Evolutionary conservation across 2,888 invertebrate species (phyloP), one percentile per base, ranked within the genome.

Genomic region (Caradrina kadenii): DNA sequence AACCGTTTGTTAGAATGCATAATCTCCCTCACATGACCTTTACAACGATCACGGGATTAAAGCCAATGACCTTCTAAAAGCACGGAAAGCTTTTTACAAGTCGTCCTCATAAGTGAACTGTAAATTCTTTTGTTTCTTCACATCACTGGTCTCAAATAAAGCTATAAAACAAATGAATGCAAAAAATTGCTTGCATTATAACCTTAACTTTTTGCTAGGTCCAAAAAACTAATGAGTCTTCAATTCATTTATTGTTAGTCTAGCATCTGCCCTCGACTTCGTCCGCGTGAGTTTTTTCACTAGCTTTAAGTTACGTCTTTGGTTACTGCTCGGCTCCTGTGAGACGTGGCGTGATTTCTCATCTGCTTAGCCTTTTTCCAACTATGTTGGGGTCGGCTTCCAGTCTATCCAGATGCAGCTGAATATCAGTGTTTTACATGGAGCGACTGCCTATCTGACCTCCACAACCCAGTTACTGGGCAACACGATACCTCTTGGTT

Each of bases 191-290:
- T 48, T 60, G 69, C 66, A 73, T 66, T 53, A 66, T 55, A 71
- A 69, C 69, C 70, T 76, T 49, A 72, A 71, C 39, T 83, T 83
- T 83, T 80, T 83, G 78, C 54, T 21, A 13, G 4, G 0, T 17
- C 19, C 42, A 69, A 82, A 81, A 82, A 81, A 71, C 26, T 35
- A 17, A 4, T 49, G 61, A 50, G 61, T 62, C 66, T 73, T 60
- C 69, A 85, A 85, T 85, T 85, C 80, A 63, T 62, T 78, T 78
- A 83, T 88, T 86, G 86, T 87, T 85, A 84, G 82, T 3, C 26
- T 26, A 26, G 26, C 26, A 3, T 26, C 4, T 26, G 26, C 4
- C 26, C 4, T 3, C 26, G 26, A 26, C 26, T 26, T 26, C 26
- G 26, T 26, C 26, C 4, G 26, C 26, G 26, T n/a, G 26, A 4